Conservation (phyloP, 2,888 invertebrate genomes). For the Camponotus fellah region DNA sequence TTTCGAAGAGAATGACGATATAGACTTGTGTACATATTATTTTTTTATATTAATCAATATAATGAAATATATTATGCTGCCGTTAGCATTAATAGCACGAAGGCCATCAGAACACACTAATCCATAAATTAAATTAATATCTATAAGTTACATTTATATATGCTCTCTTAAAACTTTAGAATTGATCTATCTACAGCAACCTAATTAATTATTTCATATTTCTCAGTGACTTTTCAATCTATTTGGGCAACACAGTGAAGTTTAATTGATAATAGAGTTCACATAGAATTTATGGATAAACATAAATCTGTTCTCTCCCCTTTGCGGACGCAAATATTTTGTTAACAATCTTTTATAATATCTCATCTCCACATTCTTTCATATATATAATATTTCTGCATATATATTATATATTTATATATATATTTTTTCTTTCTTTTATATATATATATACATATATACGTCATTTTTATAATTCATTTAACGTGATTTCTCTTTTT, state of each 20-base stretch:
- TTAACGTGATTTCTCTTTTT: constrained; percentile 80
- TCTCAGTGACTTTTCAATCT: constrained; percentile 70
- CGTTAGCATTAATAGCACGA: constrained; percentile 69
- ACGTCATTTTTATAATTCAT: constrained; percentile 73
- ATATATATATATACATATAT: constrained; percentile 69
- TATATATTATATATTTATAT: constrained; percentile 63
- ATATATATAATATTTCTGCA: constrained; percentile 65
- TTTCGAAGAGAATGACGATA: constrained; percentile 23
- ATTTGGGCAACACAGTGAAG: constrained; percentile 76
- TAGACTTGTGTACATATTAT: constrained; percentile 26
- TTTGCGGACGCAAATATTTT: constrained; percentile 82
- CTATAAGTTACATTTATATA: constrained; percentile 70
- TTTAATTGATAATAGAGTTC: constrained; percentile 73
- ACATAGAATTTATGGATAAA: constrained; percentile 79
- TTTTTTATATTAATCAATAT: constrained; percentile 41
- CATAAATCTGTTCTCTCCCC: constrained; percentile 75
- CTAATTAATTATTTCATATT: constrained; percentile 69
- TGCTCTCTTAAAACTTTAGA: constrained; percentile 72
- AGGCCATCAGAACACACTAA: constrained; percentile 69
- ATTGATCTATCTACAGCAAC: constrained; percentile 77
- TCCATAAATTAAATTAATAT: constrained; percentile 75
- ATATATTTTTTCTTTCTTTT: constrained; percentile 40
- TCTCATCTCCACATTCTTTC: constrained; percentile 78
- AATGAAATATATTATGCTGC: constrained; percentile 73
- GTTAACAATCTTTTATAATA: constrained; percentile 84